Evolutionary conservation across 1,140 invertebrate genomes (phyloP).

Genomic region (Sipha flava): DNA sequence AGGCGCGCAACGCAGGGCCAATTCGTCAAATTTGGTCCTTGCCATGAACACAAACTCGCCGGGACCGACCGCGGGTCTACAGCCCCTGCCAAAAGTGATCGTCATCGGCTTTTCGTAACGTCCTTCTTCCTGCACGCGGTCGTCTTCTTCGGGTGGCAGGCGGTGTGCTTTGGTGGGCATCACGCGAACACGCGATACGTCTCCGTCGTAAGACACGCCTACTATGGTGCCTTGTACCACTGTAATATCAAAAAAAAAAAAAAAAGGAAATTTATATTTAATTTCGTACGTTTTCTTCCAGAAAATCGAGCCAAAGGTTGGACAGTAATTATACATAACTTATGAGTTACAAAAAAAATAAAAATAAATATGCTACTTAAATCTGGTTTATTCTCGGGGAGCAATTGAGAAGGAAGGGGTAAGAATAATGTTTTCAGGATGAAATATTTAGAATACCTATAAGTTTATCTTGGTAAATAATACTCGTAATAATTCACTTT

Average conservation of each 20-base stretch:
- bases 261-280: neutral
- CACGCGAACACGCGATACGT: slow-evolving; percentile 9
- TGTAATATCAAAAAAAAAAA: neutral
- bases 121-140: neutral
- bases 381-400: too few relatives aligned
- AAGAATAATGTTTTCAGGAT: too few relatives aligned
- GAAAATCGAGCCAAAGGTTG: too few relatives aligned
- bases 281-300: neutral
- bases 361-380: too few relatives aligned
- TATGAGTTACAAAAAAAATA: too few relatives aligned
- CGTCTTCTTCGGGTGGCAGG: slow-evolving; percentile 16
- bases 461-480: too few relatives aligned
- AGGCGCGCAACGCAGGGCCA: slow-evolving; percentile 18
- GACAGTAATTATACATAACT: too few relatives aligned
- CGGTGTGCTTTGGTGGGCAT: slow-evolving; percentile 19
- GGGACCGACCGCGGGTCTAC: slow-evolving; percentile 6
- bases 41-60: slow-evolving; percentile 22
- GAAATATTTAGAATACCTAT: too few relatives aligned
- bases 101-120: neutral
- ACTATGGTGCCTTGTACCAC: slow-evolving; percentile 23
- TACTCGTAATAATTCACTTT: too few relatives aligned
- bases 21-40: neutral
- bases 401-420: too few relatives aligned
- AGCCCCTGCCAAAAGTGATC: slow-evolving; percentile 12
- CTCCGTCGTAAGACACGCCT: slow-evolving; percentile 17